Percentiles rank a stretch among this genome's conserved stretches.
phyloP scores from a whole-genome alignment of 2,113 vertebrate genomes.

The Peucedramus taeniatus region DNA sequence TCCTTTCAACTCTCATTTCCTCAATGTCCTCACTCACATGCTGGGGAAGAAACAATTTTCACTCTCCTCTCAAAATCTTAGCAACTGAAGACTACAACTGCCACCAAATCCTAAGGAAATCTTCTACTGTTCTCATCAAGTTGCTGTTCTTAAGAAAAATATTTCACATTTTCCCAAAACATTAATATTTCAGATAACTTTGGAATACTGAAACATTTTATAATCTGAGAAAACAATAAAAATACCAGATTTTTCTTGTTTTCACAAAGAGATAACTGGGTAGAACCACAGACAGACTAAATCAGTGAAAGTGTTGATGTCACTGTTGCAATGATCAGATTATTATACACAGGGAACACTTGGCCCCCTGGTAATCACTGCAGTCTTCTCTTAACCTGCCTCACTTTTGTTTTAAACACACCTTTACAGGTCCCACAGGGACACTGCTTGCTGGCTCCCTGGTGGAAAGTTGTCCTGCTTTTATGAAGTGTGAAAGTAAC shows the following conservation, averaged over 20 bases:
- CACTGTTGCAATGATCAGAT: neutral
- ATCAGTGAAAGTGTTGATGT: neutral
- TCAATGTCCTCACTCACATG: neutral
- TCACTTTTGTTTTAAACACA: constrained; percentile 29
- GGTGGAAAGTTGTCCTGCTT: constrained; percentile 28
- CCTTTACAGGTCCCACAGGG: neutral
- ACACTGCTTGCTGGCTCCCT: neutral
- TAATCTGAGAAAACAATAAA: neutral
- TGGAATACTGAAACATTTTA: neutral
- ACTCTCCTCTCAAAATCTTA: neutral
- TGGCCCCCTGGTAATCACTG: neutral
- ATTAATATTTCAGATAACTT: neutral
- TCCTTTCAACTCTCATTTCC: neutral
- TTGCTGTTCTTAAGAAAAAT: neutral
- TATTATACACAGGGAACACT: neutral
- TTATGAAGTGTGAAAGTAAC: constrained; percentile 15
- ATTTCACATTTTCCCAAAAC: neutral
- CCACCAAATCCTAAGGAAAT: neutral
- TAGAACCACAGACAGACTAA: neutral
- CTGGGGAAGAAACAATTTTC: neutral
- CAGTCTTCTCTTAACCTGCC: neutral
- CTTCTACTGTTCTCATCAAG: neutral
- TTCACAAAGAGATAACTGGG: neutral
- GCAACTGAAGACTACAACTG: neutral
- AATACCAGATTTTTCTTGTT: neutral